Conservation (phyloP, 2,113 vertebrate species). For the Vireo altiloquus region DNA sequence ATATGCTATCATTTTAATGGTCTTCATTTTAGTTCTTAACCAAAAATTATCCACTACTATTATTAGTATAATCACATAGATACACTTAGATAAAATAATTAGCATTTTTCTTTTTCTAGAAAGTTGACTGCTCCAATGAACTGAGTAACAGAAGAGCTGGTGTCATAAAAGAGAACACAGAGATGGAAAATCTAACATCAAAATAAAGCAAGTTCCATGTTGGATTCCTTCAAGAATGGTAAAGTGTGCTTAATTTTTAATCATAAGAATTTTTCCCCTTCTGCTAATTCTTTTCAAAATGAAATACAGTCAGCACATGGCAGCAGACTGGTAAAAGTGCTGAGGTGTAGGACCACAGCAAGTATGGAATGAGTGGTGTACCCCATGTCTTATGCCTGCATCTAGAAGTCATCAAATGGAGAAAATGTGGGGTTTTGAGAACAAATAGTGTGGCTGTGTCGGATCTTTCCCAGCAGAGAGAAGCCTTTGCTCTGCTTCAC, state of each 20-base stretch:
- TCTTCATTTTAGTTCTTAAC: background rate
- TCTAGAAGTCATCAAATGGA: background rate
- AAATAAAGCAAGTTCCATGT: background rate
- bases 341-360: background rate
- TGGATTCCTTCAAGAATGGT: background rate
- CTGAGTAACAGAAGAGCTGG: background rate
- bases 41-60: background rate
- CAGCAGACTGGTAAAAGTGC: background rate
- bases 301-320: background rate
- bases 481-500: background rate
- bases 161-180: background rate
- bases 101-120: background rate
- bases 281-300: background rate
- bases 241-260: background rate
- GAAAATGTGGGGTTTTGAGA: background rate
- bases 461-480: background rate
- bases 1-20: background rate
- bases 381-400: rapidly evolving
- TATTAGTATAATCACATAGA: background rate
- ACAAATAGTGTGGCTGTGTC: rapidly evolving
- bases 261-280: background rate
- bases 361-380: background rate
- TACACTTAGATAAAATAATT: background rate
- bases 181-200: background rate
- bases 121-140: background rate